Evolutionary conservation across 2,888 invertebrate genomes (phyloP).

Genomic region (Anagyrus pseudococci): DNA sequence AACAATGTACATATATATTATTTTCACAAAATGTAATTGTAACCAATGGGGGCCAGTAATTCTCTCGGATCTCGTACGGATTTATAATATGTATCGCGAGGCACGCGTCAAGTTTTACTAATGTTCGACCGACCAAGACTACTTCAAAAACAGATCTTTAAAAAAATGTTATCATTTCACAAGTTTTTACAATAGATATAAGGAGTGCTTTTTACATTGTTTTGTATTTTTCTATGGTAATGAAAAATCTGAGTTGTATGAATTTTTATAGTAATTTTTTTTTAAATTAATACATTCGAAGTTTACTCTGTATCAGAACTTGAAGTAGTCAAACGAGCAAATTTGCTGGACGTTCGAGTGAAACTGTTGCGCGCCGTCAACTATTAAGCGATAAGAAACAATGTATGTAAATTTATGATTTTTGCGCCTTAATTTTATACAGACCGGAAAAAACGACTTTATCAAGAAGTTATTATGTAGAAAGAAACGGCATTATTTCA

Average conservation of each 20-base stretch:
- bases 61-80: constrained; percentile 61
- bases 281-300: not conserved
- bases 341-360: constrained; percentile 19
- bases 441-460: constrained; percentile 42
- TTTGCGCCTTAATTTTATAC: constrained; percentile 52
- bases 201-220: not conserved
- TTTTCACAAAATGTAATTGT: constrained; percentile 40
- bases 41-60: constrained; percentile 61
- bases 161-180: not conserved
- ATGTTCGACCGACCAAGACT: not conserved
- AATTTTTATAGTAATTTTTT: not conserved
- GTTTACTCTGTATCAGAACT: not conserved
- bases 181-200: not conserved
- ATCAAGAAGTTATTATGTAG: constrained; percentile 54
- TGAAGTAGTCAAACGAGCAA: not conserved
- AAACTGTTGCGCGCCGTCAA: constrained; percentile 52
- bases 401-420: constrained; percentile 48
- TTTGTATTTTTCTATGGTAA: too few species aligned
- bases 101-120: constrained; percentile 44
- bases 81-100: constrained; percentile 56
- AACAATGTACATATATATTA: constrained; percentile 35
- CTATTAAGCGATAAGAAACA: constrained; percentile 57
- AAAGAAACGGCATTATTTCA: constrained; percentile 55
- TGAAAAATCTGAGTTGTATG: not conserved
- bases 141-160: not conserved